phyloP scores from a whole-genome alignment of 2,797 vertebrate species.

The Arnoldichthys spilopterus region DNA sequence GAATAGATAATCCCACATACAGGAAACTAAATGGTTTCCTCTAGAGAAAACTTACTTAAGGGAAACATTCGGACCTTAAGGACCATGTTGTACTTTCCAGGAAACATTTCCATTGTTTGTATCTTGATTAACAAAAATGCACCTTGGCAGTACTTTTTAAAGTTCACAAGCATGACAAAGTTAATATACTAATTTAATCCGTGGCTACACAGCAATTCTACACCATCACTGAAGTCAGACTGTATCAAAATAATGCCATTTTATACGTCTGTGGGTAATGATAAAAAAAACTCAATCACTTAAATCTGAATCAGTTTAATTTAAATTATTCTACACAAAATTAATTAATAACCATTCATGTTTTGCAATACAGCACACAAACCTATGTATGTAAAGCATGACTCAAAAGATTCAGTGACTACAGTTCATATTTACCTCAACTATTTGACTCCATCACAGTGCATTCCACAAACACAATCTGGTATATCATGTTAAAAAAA shows the following conservation, averaged over 20 bases:
- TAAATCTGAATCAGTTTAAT: background rate
- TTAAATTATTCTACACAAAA: conserved; percentile 1
- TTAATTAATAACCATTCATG: conserved; percentile 15
- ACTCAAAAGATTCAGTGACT: background rate
- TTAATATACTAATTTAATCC: background rate
- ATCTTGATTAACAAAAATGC: background rate
- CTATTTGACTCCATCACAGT: background rate
- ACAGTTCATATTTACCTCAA: background rate
- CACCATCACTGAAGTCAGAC: background rate
- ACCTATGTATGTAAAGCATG: background rate
- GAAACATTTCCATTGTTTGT: no score
- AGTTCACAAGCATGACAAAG: no score
- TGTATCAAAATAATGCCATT: background rate
- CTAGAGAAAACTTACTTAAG: no score
- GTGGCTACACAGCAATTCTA: background rate
- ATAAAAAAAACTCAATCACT: background rate
- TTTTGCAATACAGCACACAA: background rate
- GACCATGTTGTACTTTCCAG: no score
- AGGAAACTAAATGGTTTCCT: no score
- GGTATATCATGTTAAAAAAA: background rate
- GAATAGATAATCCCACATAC: no score
- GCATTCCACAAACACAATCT: no score
- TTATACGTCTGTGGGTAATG: background rate
- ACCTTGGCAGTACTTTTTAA: background rate
- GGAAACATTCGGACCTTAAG: no score